Percentiles rank a stretch among this genome's conserved stretches.
Evolutionary conservation across 1,140 invertebrate species (phyloP).

Genomic region (Anadara kagoshimensis): DNA sequence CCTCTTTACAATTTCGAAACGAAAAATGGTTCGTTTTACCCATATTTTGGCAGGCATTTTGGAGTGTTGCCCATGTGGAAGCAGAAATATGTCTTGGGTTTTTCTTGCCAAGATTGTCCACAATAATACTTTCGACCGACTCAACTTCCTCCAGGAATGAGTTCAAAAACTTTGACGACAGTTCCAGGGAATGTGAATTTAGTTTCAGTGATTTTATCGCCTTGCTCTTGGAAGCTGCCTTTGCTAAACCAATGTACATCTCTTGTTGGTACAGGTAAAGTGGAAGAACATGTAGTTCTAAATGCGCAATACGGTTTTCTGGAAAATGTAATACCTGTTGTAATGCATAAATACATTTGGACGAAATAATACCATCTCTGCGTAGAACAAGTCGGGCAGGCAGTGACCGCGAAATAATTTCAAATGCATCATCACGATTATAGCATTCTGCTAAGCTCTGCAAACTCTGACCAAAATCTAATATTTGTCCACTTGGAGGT

Average conservation of each 20-base stretch:
- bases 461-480: conserved; percentile 49
- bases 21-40: conserved; percentile 40
- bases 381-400: conserved; percentile 44
- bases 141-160: conserved; percentile 30
- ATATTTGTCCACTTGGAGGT: conserved; percentile 44
- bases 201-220: conserved; percentile 44
- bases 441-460: conserved; percentile 54
- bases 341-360: conserved; percentile 45
- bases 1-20: conserved; percentile 41
- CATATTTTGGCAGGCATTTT: conserved; percentile 52
- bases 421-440: conserved; percentile 36
- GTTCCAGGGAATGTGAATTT: conserved; percentile 48
- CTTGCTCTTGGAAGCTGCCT: conserved; percentile 26
- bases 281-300: conserved; percentile 53
- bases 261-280: conserved; percentile 39
- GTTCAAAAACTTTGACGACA: conserved; percentile 52
- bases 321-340: conserved; percentile 29
- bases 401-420: conserved; percentile 44
- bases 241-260: conserved; percentile 40
- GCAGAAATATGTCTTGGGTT: conserved; percentile 36
- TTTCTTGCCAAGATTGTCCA: conserved; percentile 38
- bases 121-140: conserved; percentile 35
- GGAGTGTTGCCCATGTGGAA: conserved; percentile 53
- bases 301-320: conserved; percentile 34
- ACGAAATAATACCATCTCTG: conserved; percentile 42